Evolutionary conservation across 2,113 vertebrate genomes (phyloP).

Genomic region (Sorex araneus): DNA sequence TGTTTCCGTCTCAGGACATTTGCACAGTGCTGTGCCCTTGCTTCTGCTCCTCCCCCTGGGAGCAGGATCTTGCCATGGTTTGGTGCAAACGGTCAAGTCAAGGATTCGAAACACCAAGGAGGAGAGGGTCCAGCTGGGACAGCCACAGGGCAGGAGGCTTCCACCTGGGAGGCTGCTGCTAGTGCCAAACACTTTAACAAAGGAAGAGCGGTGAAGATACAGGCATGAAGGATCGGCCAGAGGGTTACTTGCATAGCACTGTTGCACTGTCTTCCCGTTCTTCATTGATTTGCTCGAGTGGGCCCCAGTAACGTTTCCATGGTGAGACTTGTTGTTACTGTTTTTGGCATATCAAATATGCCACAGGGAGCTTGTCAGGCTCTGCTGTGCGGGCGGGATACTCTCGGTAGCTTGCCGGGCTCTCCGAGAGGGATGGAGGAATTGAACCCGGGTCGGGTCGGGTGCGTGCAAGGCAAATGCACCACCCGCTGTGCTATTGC

Average conservation of each 20-base stretch:
- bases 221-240: background rate
- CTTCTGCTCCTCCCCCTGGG: conserved; percentile 15
- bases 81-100: conserved; percentile 15
- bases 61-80: background rate
- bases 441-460: too few species aligned
- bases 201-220: conserved; percentile 6
- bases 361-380: too few species aligned
- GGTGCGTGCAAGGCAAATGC: too few species aligned
- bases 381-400: too few species aligned
- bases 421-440: too few species aligned
- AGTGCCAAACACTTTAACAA: conserved; percentile 1
- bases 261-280: too few species aligned
- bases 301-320: too few species aligned
- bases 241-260: background rate
- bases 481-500: background rate
- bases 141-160: background rate
- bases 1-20: conserved; percentile 13
- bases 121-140: background rate
- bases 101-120: background rate
- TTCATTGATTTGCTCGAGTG: too few species aligned
- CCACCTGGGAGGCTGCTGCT: background rate
- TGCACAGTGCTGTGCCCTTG: background rate
- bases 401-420: too few species aligned
- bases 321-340: too few species aligned
- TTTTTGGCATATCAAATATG: too few species aligned